phyloP scores from a whole-genome alignment of 2,113 vertebrate species.

The Mirza zaza region DNA sequence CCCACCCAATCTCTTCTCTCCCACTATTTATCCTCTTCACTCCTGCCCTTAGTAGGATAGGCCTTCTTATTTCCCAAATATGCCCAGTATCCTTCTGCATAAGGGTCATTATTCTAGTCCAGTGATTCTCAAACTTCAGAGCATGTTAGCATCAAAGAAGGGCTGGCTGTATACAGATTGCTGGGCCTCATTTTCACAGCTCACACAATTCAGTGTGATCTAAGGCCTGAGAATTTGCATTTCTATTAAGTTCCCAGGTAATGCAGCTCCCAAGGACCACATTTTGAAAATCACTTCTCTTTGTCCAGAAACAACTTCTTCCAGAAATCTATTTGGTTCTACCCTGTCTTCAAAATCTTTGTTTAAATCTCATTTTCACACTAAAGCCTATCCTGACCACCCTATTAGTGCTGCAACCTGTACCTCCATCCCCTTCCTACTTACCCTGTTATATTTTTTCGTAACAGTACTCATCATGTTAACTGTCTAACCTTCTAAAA shows the following conservation, averaged over 20 bases:
- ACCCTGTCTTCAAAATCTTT: background rate
- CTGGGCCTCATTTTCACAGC: background rate
- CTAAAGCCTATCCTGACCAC: background rate
- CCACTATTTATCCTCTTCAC: background rate
- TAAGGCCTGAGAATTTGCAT: background rate
- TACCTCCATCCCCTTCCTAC: background rate
- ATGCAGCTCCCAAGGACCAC: background rate
- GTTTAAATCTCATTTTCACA: constrained; percentile 45
- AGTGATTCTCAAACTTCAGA: background rate
- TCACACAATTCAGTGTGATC: background rate
- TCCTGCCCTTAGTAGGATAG: background rate
- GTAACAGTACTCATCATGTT: background rate
- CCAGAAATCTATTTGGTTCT: background rate
- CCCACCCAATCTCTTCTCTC: background rate
- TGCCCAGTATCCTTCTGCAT: background rate
- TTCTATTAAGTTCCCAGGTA: constrained; percentile 19
- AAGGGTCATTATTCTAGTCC: background rate
- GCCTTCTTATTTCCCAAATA: background rate
- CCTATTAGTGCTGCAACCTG: background rate
- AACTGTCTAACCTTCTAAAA: background rate
- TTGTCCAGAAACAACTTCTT: background rate
- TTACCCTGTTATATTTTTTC: background rate
- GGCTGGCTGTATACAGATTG: background rate
- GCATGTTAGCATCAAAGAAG: background rate
- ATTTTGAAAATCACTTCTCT: background rate